A percentile compares a stretch with the other conserved stretches of the same genome.
phyloP scores from a whole-genome alignment of 2,113 vertebrate species.

The Rana temporaria region DNA sequence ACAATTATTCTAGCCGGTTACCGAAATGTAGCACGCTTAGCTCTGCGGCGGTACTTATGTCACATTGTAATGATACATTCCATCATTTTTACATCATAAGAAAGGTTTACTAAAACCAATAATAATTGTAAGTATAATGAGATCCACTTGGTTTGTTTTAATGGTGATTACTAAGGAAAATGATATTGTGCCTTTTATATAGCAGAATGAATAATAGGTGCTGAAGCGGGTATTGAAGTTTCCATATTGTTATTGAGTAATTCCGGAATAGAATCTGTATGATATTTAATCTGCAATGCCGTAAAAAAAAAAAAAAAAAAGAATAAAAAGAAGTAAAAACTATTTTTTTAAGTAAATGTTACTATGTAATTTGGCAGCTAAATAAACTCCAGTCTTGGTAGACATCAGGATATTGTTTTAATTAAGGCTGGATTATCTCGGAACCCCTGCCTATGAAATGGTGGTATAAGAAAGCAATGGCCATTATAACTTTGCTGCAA shows the following conservation, averaged over 20 bases:
- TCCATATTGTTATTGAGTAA: constrained; percentile 56
- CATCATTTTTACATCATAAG: constrained; percentile 41
- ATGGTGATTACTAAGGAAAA: constrained; percentile 45
- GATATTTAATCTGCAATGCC: constrained; percentile 56
- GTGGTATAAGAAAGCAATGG: too few species aligned
- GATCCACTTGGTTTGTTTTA: constrained; percentile 49
- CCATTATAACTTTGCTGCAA: constrained; percentile 65
- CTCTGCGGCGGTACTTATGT: constrained; percentile 3
- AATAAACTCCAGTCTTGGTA: too few species aligned
- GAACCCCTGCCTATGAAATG: too few species aligned
- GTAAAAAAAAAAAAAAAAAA: constrained; percentile 17
- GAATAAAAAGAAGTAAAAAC: neutral
- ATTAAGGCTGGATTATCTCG: too few species aligned
- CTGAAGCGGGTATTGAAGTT: neutral
- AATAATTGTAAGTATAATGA: constrained; percentile 39
- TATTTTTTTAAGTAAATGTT: constrained; percentile 59
- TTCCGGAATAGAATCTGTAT: constrained; percentile 60
- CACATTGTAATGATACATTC: constrained; percentile 10
- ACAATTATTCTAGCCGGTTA: constrained; percentile 22
- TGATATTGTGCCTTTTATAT: constrained; percentile 8
- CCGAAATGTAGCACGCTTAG: constrained; percentile 22
- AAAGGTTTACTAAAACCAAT: constrained; percentile 36
- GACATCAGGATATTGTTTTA: too few species aligned
- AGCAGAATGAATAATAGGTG: constrained; percentile 39
- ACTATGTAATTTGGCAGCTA: neutral